These are phyloP conservation scores for Tenualosa thibaudeaui DNA, from an alignment of 2,797 vertebrate genomes.

Conservation along the genomic window DNA sequence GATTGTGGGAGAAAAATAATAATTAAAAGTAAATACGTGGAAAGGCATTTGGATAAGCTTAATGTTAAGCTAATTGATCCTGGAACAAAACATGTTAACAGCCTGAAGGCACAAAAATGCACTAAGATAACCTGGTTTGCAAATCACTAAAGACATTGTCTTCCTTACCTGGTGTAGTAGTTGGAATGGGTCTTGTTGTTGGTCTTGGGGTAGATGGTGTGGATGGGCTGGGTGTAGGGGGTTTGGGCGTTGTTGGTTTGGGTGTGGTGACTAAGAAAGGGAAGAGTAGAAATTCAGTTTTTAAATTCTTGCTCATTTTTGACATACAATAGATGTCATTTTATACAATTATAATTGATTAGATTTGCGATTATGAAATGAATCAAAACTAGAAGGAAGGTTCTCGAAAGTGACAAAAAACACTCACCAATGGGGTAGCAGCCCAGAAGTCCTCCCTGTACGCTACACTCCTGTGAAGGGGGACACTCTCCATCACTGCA, in stretches of 20 bases:
- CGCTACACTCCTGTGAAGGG: conserved; percentile 66
- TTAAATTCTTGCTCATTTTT: no score
- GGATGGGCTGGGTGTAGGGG: conserved; percentile 22
- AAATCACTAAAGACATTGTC: no score
- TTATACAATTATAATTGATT: neutral
- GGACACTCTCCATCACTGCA: conserved; percentile 68
- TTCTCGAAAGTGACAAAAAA: neutral
- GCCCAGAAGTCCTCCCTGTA: conserved; percentile 67
- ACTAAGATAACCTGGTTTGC: no score
- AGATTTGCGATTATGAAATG: neutral
- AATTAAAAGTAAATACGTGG: neutral
- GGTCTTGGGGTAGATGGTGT: neutral
- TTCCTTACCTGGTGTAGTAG: conserved; percentile 13
- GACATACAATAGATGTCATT: neutral
- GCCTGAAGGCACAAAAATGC: no score
- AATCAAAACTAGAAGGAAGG: neutral
- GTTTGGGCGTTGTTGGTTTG: conserved; percentile 39
- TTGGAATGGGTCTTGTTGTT: neutral
- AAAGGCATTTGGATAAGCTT: no score
- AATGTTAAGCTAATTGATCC: no score
- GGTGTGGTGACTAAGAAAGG: neutral
- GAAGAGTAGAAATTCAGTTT: no score
- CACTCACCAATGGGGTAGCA: conserved; percentile 75
- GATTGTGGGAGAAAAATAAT: neutral
- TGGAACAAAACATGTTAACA: no score